Conservation (phyloP, 2,888 invertebrate genomes). For the Leptogaster cylindrica region DNA sequence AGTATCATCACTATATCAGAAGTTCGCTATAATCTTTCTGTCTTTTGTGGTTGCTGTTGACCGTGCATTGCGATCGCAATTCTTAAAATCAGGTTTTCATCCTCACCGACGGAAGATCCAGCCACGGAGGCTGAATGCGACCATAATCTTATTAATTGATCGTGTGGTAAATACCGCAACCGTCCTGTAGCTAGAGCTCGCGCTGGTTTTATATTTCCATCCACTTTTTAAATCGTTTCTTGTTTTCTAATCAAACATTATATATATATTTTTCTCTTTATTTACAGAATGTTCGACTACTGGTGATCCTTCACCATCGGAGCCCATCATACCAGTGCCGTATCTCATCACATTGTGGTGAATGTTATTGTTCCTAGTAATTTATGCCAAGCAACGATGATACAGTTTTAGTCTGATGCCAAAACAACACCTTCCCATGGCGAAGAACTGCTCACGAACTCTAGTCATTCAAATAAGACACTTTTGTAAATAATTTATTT, state of each 20-base stretch:
- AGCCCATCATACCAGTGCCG: conserved; percentile 24
- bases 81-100: conserved; percentile 42
- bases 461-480: conserved; percentile 41
- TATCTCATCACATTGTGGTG: conserved; percentile 27
- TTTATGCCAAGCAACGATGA: conserved; percentile 29
- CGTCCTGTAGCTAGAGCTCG: neutral
- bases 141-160: conserved; percentile 47
- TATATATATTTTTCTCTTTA: neutral
- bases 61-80: conserved; percentile 39
- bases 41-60: conserved; percentile 40
- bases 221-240: conserved; percentile 31
- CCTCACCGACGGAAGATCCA: conserved; percentile 21
- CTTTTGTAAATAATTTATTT: conserved; percentile 18
- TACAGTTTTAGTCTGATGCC: conserved; percentile 28
- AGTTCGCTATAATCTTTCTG: conserved; percentile 31
- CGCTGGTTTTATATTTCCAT: conserved; percentile 29
- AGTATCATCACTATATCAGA: conserved; percentile 38
- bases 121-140: conserved; percentile 17
- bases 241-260: conserved; percentile 35
- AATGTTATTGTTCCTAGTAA: conserved; percentile 38
- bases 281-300: conserved; percentile 3
- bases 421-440: conserved; percentile 34
- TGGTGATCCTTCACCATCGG: conserved; percentile 31
- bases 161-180: conserved; percentile 47
- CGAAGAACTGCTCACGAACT: conserved; percentile 33